Base-by-base conservation (phyloP, 1,140 invertebrate genomes). In the Cepaea nemoralis region DNA sequence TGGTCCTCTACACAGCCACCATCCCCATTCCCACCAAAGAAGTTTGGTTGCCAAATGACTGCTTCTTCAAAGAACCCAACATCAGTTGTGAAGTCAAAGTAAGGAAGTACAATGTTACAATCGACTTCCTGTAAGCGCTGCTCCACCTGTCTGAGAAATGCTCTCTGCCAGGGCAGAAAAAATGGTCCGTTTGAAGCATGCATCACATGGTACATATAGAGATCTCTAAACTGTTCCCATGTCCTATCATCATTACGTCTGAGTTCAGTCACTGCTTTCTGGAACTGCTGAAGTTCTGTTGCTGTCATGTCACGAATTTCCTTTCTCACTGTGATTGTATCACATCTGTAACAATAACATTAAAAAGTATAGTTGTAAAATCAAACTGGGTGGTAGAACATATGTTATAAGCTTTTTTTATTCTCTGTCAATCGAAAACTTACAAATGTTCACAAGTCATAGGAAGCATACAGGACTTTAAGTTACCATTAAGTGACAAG, bases 21-120 rank as follows among this genome's bases (percentile, higher is more conserved):
- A 33, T 76, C 42, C 0, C 87, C 87, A 77, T 89, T 81, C 8
- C 89, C 88, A 37, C 89, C 89, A 85, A 90, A 90, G 50, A 84
- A 88, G 55, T 88, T 88, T 48, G 89, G 86, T 84, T 90, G 89
- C 89, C 89, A 90, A 27, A 90, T 82, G 22, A 90, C 83, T 3
- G 89, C 88, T 40, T 88, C 82, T 27, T 83, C 81, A 74, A 90
- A 87, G 50, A 87, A 86, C 6, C 87, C 88, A 22, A 88, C 83
- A 83, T 90, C 89, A n/a, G 89, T 90, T 0, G 89, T 89, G 73
- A 90, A 90, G 79, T 90, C 89, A 78, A 87, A 89, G 80, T 89
- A 90, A n/a, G 89, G 89, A 24, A 90, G 74, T 5, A 88, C 86
- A 59, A 90, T 85, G 45, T 71, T 77, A 73, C 89, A 90, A 85